Base-by-base conservation (phyloP, 2,888 invertebrate genomes). In the Cerceris rybyensis region DNA sequence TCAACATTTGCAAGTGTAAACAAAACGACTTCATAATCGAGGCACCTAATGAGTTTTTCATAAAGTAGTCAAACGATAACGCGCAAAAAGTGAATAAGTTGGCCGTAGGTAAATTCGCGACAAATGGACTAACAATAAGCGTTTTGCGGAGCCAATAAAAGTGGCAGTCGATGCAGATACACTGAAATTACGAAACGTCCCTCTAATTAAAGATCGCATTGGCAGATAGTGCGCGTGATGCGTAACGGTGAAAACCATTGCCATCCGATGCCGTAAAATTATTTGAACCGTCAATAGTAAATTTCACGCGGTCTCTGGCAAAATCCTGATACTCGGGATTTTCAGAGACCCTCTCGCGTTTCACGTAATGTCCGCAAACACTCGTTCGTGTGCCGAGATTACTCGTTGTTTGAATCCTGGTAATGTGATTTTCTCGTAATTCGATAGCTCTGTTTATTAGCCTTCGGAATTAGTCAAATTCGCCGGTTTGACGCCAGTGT, bases 201-300 rank as follows among this genome's bases (percentile, higher is more conserved):
- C 50, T 60, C 60, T 78, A 72, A 77, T 72, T 72, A 78, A 67
- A 77, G 59, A 58, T 58, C 59, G 54, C n/a, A 52, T 55, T 69
- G 67, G 52, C 41, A 28, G 57, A 58, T 58, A 58, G 17, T 28
- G 5, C 7, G 55, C n/a, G 39, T 58, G n/a, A 6, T 54, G n/a
- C n/a, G 57, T 28, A 58, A 28, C 57, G 57, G 54, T 54, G 54
- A 54, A 54, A 58, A 58, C 14, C 1, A n/a, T 41, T n/a, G 16
- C 7, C 13, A 7, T 11, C 39, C 14, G 46, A 16, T 61, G 46
- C 16, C 61, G 61, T 17, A 49, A 46, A 61, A 63, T 63, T 50
- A 50, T 63, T 50, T 39, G 50, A 5, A 28, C 39, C 50, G 28
- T 50, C 39, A 39, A 63, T 50, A 39, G 50, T 50, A 50, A 16